phyloP scores from a whole-genome alignment of 2,888 invertebrate genomes.

The Crossocerus cetratus region DNA sequence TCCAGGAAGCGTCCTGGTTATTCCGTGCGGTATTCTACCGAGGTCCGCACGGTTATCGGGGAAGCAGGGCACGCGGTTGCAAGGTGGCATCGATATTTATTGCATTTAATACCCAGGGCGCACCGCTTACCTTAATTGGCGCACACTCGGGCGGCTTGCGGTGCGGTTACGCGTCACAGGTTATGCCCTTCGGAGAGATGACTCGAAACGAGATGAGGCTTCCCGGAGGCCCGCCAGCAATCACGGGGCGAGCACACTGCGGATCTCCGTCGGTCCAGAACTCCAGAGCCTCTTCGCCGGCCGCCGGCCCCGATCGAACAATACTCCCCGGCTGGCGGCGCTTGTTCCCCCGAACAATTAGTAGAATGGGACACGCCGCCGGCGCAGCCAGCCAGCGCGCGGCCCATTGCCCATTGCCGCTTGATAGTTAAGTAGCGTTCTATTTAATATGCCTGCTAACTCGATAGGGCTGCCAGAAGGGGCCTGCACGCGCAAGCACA shows the following conservation, averaged over 20 bases:
- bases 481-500: conserved; percentile 27
- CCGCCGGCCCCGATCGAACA: conserved; percentile 26
- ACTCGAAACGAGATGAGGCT: neutral
- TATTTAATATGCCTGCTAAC: conserved; percentile 49
- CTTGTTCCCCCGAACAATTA: conserved; percentile 40
- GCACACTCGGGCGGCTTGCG: conserved; percentile 14
- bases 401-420: neutral
- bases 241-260: neutral
- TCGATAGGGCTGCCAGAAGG: neutral
- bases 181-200: neutral
- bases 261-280: conserved; percentile 29
- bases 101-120: conserved; percentile 38
- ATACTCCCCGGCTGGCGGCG: conserved; percentile 9
- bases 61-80: conserved; percentile 4
- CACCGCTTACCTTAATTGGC: conserved; percentile 46
- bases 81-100: conserved; percentile 47
- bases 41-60: neutral
- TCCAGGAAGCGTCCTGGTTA: too few relatives aligned
- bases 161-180: conserved; percentile 24
- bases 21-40: too few relatives aligned
- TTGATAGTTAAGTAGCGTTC: conserved; percentile 37
- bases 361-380: conserved; percentile 18
- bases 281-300: conserved; percentile 2
- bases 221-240: conserved; percentile 17
- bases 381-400: neutral